Conservation (phyloP, 2,888 invertebrate genomes). For the Crepidodera aurea region DNA sequence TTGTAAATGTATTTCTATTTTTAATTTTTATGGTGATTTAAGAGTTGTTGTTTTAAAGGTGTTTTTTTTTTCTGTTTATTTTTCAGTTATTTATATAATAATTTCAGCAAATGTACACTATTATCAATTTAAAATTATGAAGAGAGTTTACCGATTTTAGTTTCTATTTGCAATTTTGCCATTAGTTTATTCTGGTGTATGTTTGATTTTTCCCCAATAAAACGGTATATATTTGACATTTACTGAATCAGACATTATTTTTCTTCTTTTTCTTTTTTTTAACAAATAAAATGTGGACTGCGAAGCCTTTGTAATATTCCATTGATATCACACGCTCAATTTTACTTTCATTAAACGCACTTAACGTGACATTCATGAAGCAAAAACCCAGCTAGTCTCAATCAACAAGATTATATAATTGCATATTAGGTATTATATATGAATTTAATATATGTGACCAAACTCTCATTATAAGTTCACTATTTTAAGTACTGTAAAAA, state of each 20-base stretch:
- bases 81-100: conserved; percentile 43
- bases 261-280: too few relatives aligned
- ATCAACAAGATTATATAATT: conserved; percentile 48
- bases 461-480: conserved; percentile 54
- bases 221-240: conserved; percentile 44
- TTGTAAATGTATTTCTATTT: conserved; percentile 51
- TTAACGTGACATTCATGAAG: conserved; percentile 51
- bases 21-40: conserved; percentile 53
- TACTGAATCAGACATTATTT: conserved; percentile 43
- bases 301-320: conserved; percentile 49
- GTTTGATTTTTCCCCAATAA: conserved; percentile 34
- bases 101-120: conserved; percentile 45
- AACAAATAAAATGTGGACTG: conserved; percentile 43
- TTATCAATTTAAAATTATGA: conserved; percentile 23
- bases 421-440: conserved; percentile 42
- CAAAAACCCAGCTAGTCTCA: conserved; percentile 60
- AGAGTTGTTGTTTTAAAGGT: conserved; percentile 51
- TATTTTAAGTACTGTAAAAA: conserved; percentile 51
- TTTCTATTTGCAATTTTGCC: conserved; percentile 22
- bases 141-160: conserved; percentile 22
- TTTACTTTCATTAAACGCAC: conserved; percentile 50
- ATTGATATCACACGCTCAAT: conserved; percentile 52
- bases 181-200: conserved; percentile 40
- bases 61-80: conserved; percentile 48
- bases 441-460: conserved; percentile 53